Evolutionary conservation across 2,113 vertebrate genomes (phyloP).

Genomic region (Micronisus gabar): DNA sequence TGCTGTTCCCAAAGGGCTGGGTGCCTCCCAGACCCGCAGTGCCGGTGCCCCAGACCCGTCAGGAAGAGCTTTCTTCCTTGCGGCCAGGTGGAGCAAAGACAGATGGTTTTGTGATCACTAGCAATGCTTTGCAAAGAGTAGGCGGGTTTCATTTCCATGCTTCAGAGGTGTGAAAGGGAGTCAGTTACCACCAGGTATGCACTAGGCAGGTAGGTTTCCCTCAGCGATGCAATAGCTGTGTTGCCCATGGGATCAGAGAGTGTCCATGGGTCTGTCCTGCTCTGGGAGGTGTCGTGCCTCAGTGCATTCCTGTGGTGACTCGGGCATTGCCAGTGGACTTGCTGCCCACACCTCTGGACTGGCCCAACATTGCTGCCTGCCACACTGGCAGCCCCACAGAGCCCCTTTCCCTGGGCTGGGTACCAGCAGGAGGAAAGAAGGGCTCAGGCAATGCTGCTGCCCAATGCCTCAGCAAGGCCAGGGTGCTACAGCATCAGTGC

Average conservation of each 20-base stretch:
- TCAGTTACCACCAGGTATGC: rapidly evolving
- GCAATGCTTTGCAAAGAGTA: neutral
- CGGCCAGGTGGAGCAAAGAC: neutral
- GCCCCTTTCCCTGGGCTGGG: neutral
- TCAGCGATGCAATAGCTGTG: rapidly evolving
- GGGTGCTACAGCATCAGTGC: neutral
- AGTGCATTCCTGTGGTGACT: rapidly evolving
- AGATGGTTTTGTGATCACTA: neutral
- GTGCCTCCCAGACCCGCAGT: neutral
- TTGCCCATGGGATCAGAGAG: neutral
- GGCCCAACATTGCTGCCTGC: rapidly evolving
- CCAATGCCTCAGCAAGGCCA: rapidly evolving
- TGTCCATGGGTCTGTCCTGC: neutral
- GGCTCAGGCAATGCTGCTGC: neutral
- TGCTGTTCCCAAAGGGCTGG: slow-evolving; percentile 13
- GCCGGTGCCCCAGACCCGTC: neutral
- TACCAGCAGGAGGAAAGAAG: neutral
- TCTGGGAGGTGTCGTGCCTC: rapidly evolving
- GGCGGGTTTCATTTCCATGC: neutral
- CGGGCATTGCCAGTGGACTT: rapidly evolving
- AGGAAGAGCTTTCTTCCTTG: neutral
- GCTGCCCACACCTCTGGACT: rapidly evolving
- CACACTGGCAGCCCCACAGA: rapidly evolving
- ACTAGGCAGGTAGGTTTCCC: neutral
- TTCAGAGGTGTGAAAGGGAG: neutral